Conservation (phyloP, 2,797 vertebrate species). For the Pangasius larnaudii region DNA sequence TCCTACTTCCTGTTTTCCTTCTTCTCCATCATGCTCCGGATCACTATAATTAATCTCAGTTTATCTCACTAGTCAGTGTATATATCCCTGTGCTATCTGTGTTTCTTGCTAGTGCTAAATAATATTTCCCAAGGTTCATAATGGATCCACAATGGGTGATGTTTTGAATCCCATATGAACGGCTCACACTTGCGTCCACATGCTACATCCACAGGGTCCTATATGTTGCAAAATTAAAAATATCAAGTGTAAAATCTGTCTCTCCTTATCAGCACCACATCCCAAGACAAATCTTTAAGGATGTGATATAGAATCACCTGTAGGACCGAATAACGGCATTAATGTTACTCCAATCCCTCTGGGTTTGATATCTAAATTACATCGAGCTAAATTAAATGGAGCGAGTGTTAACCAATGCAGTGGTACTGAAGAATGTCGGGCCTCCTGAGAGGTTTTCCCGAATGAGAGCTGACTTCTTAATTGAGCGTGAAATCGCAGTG, state of each 20-base stretch:
- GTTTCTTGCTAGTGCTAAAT: neutral
- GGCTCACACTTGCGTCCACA: neutral
- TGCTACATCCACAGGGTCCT: neutral
- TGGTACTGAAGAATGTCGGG: constrained; percentile 14
- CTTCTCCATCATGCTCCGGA: neutral
- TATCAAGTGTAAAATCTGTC: neutral
- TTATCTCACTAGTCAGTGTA: neutral
- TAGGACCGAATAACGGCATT: neutral
- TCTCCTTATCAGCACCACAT: neutral
- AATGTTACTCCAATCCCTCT: neutral
- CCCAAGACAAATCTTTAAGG: neutral
- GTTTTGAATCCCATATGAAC: neutral
- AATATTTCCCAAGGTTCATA: neutral
- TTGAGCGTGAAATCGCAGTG: constrained; percentile 11
- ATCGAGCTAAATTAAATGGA: neutral
- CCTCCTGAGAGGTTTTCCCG: constrained; percentile 24
- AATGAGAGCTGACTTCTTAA: constrained; percentile 31
- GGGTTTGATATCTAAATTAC: constrained; percentile 12
- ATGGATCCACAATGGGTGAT: too few species aligned
- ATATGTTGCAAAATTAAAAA: neutral
- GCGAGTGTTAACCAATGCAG: neutral
- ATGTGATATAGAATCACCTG: neutral
- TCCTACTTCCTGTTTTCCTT: neutral
- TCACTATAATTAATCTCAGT: neutral
- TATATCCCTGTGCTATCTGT: neutral